Evolutionary conservation across 2,888 invertebrate species (phyloP).

Genomic region (Noctua comes): DNA sequence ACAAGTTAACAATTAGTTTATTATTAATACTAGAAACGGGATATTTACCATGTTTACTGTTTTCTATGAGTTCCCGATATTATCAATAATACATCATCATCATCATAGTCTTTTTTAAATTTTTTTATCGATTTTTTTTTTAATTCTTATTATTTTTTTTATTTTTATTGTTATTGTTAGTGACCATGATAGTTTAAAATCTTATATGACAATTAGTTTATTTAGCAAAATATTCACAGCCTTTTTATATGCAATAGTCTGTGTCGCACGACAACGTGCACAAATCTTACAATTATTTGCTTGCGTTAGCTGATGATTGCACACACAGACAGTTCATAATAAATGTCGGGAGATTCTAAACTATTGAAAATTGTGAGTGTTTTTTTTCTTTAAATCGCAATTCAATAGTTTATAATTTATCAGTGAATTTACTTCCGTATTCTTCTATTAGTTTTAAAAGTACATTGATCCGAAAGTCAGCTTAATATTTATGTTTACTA

Average conservation of each 20-base stretch:
- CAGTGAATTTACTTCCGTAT: neutral
- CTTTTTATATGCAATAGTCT: neutral
- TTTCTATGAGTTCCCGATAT: too few relatives aligned
- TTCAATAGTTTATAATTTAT: neutral
- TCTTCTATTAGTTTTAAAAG: neutral
- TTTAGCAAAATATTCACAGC: neutral
- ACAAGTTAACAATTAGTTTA: slow-evolving; percentile 1
- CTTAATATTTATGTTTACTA: too few relatives aligned
- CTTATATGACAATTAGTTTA: slow-evolving; percentile 5
- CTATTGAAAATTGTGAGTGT: neutral
- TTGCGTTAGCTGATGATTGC: neutral
- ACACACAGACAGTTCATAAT: neutral
- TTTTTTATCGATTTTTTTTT: too few relatives aligned
- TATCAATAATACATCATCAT: too few relatives aligned
- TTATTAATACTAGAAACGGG: too few relatives aligned
- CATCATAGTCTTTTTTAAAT: too few relatives aligned
- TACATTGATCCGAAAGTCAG: neutral
- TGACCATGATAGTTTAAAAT: too few relatives aligned
- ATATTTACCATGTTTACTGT: too few relatives aligned
- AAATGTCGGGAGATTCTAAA: neutral
- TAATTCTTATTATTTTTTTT: too few relatives aligned
- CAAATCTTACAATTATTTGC: too few relatives aligned
- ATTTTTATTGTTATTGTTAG: too few relatives aligned
- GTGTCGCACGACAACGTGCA: neutral
- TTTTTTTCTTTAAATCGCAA: neutral